Evolutionary conservation across 2,888 invertebrate genomes (phyloP).

Genomic region (Tenthredo livida): DNA sequence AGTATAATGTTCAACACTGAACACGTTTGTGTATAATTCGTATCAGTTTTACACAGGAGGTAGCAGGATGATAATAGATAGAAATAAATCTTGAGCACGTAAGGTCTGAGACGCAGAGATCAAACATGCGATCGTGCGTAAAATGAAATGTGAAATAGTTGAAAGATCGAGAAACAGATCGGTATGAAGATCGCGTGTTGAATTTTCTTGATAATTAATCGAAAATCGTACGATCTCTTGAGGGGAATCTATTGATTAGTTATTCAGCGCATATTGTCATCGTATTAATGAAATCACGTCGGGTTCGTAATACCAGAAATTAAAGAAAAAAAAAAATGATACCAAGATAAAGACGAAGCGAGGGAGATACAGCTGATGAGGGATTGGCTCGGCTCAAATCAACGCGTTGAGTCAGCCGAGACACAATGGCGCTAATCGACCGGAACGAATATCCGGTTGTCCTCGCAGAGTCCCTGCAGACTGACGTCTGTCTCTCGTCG

Average conservation of each 20-base stretch:
- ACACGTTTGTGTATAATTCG: background rate
- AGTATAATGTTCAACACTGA: background rate
- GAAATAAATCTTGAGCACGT: constrained; percentile 8
- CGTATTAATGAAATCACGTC: background rate
- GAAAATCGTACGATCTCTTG: background rate
- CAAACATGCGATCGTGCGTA: constrained; percentile 21
- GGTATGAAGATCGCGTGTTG: background rate
- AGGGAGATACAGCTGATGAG: constrained; percentile 7
- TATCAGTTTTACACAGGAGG: background rate
- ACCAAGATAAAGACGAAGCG: background rate
- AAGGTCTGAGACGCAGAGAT: background rate
- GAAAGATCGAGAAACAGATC: background rate
- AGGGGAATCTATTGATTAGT: background rate
- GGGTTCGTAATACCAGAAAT: background rate
- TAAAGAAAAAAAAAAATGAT: background rate
- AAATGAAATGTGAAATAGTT: background rate
- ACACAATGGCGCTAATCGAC: constrained; percentile 45
- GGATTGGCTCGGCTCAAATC: constrained; percentile 42
- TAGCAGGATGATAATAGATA: background rate
- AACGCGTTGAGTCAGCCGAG: constrained; percentile 43
- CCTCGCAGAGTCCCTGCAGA: constrained; percentile 33
- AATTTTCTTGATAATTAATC: background rate
- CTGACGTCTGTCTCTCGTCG: constrained; percentile 9
- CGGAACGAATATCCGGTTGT: constrained; percentile 49
- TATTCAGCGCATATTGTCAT: background rate